These are phyloP conservation scores for Camelus bactrianus DNA, from an alignment of 2,113 vertebrate genomes.

Conservation along the genomic window DNA sequence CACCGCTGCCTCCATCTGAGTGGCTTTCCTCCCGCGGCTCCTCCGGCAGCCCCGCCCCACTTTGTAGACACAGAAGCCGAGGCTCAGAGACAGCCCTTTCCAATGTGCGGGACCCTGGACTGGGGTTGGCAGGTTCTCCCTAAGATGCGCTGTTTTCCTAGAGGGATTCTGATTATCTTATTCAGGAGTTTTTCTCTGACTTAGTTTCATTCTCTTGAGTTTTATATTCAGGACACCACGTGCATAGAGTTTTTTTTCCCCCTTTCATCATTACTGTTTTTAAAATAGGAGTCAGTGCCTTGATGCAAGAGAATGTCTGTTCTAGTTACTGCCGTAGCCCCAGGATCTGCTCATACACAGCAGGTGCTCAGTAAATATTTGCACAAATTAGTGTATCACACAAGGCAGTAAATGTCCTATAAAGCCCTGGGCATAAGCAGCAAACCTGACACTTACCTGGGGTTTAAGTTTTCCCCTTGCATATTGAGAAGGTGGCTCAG, in stretches of 20 bases:
- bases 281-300: background rate
- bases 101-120: no score
- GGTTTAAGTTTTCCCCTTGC: background rate
- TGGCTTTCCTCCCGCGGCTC: background rate
- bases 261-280: background rate
- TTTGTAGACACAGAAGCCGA: background rate
- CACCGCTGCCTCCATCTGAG: no score
- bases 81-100: background rate
- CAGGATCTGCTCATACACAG: background rate
- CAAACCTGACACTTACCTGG: background rate
- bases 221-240: background rate
- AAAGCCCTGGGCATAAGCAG: background rate
- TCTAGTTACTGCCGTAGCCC: background rate
- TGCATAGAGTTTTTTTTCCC: background rate
- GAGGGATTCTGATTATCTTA: background rate
- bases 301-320: background rate
- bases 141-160: background rate
- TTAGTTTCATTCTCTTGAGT: background rate
- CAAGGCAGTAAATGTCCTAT: background rate
- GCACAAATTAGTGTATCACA: background rate
- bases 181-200: background rate
- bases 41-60: background rate
- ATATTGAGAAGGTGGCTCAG: fast-evolving
- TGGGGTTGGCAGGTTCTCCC: no score
- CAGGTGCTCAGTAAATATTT: background rate